These are phyloP conservation scores for Bucco capensis DNA, from an alignment of 2,113 vertebrate genomes.

Conservation along the genomic window DNA sequence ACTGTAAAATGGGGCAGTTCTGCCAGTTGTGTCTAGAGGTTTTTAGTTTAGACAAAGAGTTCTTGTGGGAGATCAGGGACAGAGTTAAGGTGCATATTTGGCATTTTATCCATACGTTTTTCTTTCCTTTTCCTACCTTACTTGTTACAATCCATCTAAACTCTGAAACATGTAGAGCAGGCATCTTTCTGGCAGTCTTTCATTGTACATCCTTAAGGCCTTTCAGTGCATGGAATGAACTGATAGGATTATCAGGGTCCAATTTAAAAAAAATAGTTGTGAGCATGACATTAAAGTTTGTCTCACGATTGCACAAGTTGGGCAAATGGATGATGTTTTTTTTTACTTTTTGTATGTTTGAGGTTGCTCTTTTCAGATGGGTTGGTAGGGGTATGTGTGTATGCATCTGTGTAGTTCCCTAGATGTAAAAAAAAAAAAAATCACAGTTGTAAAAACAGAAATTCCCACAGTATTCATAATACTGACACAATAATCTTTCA, in stretches of 20 bases:
- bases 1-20: neutral
- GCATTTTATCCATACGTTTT: neutral
- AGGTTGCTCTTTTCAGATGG: neutral
- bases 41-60: neutral
- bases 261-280: neutral
- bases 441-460: neutral
- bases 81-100: neutral
- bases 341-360: neutral
- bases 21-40: neutral
- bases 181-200: neutral
- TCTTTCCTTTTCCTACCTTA: neutral
- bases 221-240: neutral
- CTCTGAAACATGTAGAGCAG: neutral
- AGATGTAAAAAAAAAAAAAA: neutral
- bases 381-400: neutral
- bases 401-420: neutral
- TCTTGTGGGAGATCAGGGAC: neutral
- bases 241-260: neutral
- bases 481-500: neutral
- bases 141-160: neutral
- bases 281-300: neutral
- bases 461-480: neutral
- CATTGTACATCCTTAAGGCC: neutral
- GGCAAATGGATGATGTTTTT: neutral
- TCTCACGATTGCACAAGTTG: neutral